phyloP scores from a whole-genome alignment of 2,113 vertebrate species.

The Chrysochloris asiatica region DNA sequence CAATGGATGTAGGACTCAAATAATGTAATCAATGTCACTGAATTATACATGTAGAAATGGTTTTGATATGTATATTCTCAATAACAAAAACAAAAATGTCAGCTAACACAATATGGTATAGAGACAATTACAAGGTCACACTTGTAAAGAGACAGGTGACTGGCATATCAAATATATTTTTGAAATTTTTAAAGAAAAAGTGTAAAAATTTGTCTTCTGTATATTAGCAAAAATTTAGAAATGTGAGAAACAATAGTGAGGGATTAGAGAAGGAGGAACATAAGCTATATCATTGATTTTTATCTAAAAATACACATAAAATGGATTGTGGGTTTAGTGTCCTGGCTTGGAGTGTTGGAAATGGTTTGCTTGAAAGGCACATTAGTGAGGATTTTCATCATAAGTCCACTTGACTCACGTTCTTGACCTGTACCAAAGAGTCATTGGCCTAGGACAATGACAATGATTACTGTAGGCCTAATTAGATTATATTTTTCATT shows the following conservation, averaged over 20 bases:
- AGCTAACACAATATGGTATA: not conserved
- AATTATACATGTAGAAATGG: too few relatives aligned
- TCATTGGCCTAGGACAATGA: not conserved
- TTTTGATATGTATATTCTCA: too few relatives aligned
- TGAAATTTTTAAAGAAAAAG: not conserved
- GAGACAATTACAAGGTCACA: not conserved
- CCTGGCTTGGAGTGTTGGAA: not conserved
- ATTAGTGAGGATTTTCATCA: not conserved
- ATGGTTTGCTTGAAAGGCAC: not conserved
- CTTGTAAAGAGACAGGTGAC: not conserved
- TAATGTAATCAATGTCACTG: too few relatives aligned
- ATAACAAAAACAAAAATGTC: not conserved
- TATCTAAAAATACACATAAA: not conserved
- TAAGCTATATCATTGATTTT: not conserved
- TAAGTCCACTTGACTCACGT: not conserved
- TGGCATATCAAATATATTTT: not conserved
- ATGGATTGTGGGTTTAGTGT: not conserved
- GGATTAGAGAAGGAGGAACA: not conserved
- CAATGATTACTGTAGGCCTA: not conserved
- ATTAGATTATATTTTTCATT: not conserved
- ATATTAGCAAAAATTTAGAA: not conserved
- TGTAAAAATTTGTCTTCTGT: not conserved
- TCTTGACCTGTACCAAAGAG: not conserved
- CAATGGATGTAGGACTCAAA: too few relatives aligned
- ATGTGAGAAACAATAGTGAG: too few relatives aligned